Evolutionary conservation across 1,140 invertebrate species (phyloP).

Genomic region (Drepana arcuata): DNA sequence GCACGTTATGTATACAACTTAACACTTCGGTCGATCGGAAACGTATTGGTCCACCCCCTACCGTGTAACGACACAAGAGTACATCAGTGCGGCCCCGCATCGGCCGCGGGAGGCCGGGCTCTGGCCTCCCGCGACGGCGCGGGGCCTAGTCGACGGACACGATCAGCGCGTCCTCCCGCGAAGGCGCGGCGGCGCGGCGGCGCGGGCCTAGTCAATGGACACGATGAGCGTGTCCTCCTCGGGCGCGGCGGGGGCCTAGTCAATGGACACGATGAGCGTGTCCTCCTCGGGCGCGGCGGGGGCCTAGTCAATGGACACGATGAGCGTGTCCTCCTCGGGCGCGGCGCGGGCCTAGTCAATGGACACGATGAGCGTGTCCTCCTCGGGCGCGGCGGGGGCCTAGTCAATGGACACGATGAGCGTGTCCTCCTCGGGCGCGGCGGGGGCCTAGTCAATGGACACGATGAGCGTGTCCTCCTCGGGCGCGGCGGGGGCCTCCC

Average conservation of each 20-base stretch:
- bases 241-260: constrained; percentile 38
- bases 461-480: constrained; percentile 58
- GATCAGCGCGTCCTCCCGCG: no score
- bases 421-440: constrained; percentile 43
- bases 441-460: constrained; percentile 45
- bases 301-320: constrained; percentile 56
- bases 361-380: constrained; percentile 55
- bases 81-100: constrained; percentile 4
- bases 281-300: constrained; percentile 43
- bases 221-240: constrained; percentile 58
- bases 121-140: constrained; percentile 31
- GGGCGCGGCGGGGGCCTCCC: constrained; percentile 34
- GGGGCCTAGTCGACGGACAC: constrained; percentile 24
- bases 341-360: constrained; percentile 47
- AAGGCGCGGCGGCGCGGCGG: constrained; percentile 2
- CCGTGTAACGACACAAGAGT: constrained; percentile 10
- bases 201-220: constrained; percentile 46
- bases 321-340: constrained; percentile 51
- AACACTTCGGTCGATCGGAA: constrained; percentile 16
- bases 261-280: constrained; percentile 54
- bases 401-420: constrained; percentile 58
- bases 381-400: constrained; percentile 36
- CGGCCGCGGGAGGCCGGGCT: constrained; percentile 41
- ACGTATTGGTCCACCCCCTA: constrained; percentile 4
- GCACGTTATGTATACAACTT: constrained; percentile 6